Conservation (phyloP, 2,113 vertebrate species). For the Ctenomys sociabilis region DNA sequence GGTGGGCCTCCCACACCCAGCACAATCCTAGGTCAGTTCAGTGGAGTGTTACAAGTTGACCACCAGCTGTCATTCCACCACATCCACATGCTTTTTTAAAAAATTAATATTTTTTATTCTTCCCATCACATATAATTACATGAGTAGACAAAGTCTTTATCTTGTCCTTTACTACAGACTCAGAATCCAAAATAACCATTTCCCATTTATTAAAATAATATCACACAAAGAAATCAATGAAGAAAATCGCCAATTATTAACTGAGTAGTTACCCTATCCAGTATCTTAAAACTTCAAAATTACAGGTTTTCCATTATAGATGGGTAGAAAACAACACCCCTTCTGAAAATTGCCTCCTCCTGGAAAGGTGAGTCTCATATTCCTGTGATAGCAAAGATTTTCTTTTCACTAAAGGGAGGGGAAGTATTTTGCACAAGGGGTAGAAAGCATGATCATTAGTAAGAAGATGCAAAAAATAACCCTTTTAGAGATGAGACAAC, state of each 20-base stretch:
- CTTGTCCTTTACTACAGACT: neutral
- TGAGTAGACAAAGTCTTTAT: neutral
- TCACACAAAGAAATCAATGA: neutral
- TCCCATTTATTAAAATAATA: neutral
- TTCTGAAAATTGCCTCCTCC: neutral
- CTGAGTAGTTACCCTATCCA: neutral
- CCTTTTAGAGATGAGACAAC: neutral
- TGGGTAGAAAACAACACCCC: neutral
- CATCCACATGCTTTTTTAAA: too few species aligned
- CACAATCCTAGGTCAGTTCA: too few species aligned
- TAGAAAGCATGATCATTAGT: neutral
- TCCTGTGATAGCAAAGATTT: neutral
- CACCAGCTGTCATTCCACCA: too few species aligned
- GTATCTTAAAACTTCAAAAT: neutral
- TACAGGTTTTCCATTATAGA: neutral
- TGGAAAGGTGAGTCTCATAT: neutral
- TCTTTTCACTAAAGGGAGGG: neutral
- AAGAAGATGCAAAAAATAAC: neutral
- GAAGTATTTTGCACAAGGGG: neutral
- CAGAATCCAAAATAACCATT: neutral
- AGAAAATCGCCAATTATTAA: neutral
- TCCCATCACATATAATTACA: neutral
- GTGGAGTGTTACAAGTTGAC: too few species aligned
- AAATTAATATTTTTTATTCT: neutral
- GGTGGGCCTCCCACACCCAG: too few species aligned